Evolutionary conservation across 2,888 invertebrate genomes (phyloP).

Genomic region (Protodeltote pygarga): DNA sequence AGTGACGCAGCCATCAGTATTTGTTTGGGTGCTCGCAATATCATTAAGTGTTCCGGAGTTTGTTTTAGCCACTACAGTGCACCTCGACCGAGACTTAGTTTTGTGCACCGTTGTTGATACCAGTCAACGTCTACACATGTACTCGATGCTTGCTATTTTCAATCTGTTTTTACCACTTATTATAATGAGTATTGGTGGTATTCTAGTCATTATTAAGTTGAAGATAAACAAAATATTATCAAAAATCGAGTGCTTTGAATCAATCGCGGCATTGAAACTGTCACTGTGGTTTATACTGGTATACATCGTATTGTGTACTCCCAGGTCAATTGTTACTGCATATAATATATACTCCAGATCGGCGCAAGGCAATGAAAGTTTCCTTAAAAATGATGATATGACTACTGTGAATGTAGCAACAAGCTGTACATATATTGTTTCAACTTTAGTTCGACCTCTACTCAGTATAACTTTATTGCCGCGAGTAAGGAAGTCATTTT

Average conservation of each 20-base stretch:
- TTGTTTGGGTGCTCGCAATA: constrained; percentile 87
- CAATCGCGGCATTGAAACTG: constrained; percentile 69
- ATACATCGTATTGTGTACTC: constrained; percentile 69
- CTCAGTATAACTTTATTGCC: constrained; percentile 59
- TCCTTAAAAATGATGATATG: constrained; percentile 52
- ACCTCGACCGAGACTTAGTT: constrained; percentile 66
- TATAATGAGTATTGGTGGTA: constrained; percentile 65
- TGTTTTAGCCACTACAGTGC: constrained; percentile 81
- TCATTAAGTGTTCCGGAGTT: constrained; percentile 88
- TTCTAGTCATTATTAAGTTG: constrained; percentile 68
- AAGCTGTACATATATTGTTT: constrained; percentile 65
- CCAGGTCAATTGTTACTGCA: constrained; percentile 68
- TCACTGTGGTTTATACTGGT: constrained; percentile 72
- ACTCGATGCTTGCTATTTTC: constrained; percentile 74
- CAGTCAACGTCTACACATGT: constrained; percentile 78
- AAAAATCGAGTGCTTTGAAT: constrained; percentile 61
- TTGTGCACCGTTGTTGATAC: constrained; percentile 85
- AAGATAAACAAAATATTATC: constrained; percentile 59
- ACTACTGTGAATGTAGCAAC: constrained; percentile 62
- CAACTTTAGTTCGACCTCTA: constrained; percentile 57
- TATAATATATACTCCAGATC: constrained; percentile 67
- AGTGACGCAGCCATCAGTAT: constrained; percentile 82
- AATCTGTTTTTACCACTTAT: constrained; percentile 74
- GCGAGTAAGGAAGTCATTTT: constrained; percentile 63
- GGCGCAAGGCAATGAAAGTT: constrained; percentile 55